Conservation (phyloP, 2,113 vertebrate genomes). For the Eleginops maclovinus region DNA sequence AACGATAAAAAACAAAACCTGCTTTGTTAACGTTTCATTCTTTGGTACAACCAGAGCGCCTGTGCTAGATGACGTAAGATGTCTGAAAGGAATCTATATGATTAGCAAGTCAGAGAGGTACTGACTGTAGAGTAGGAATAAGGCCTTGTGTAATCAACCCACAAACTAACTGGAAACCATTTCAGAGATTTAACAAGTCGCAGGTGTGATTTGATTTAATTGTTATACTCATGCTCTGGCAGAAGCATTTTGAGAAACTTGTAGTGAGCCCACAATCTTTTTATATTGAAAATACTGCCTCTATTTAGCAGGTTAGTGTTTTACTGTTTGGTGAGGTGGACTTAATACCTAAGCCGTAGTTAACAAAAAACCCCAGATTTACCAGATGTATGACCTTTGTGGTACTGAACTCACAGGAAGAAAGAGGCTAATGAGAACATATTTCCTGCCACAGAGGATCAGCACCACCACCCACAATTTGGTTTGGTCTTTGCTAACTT, state of each 20-base stretch:
- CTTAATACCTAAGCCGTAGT: constrained; percentile 7
- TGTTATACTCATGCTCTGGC: neutral
- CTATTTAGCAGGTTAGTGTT: too few relatives aligned
- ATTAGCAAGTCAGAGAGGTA: neutral
- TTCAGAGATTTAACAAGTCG: neutral
- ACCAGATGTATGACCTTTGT: constrained; percentile 17
- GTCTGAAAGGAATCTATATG: neutral
- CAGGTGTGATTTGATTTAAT: neutral
- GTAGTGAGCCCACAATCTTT: neutral
- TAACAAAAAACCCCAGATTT: constrained; percentile 14
- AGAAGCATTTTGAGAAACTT: neutral
- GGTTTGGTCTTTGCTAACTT: constrained; percentile 6
- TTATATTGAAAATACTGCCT: neutral
- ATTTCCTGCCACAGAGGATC: constrained; percentile 15
- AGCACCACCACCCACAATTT: constrained; percentile 4
- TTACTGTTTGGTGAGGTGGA: neutral
- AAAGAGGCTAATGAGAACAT: constrained; percentile 14
- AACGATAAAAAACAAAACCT: neutral
- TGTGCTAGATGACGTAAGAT: neutral
- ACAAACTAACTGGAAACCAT: neutral
- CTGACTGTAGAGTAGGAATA: neutral
- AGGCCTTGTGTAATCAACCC: neutral
- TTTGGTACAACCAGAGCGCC: neutral
- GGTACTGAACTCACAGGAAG: constrained; percentile 4
- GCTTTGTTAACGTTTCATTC: neutral